These are phyloP conservation scores for Samia ricini DNA, from an alignment of 1,140 invertebrate species.

Conservation along the genomic window DNA sequence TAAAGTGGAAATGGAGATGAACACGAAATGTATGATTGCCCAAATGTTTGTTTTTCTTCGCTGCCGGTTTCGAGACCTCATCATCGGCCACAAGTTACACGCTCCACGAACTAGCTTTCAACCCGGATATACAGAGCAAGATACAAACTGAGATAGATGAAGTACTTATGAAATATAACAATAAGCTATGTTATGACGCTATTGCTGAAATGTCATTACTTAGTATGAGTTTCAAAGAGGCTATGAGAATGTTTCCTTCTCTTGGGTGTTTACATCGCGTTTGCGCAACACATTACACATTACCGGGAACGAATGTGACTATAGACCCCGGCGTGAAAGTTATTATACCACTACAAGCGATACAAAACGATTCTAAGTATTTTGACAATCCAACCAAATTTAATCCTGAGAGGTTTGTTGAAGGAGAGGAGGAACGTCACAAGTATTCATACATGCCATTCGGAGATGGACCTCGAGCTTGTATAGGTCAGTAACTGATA, in stretches of 20 bases:
- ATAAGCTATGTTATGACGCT: constrained; percentile 78
- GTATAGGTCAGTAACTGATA: constrained; percentile 81
- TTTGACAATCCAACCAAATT: constrained; percentile 79
- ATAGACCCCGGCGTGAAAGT: constrained; percentile 74
- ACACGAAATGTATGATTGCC: constrained; percentile 53
- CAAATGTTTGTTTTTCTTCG: constrained; percentile 78
- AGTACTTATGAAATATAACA: constrained; percentile 67
- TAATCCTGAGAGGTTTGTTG: constrained; percentile 79
- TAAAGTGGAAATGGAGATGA: constrained; percentile 39
- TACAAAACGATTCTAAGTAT: constrained; percentile 78
- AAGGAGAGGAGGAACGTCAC: constrained; percentile 62
- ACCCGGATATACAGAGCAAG: constrained; percentile 72
- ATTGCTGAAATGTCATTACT: constrained; percentile 79
- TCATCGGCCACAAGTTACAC: constrained; percentile 69
- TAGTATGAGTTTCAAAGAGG: constrained; percentile 36
- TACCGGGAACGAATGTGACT: constrained; percentile 55
- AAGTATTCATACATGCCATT: constrained; percentile 81
- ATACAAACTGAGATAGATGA: constrained; percentile 68
- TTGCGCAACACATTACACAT: constrained; percentile 54
- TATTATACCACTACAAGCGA: constrained; percentile 74
- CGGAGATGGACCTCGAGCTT: constrained; percentile 83
- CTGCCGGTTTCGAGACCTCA: constrained; percentile 77
- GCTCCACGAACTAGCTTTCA: constrained; percentile 69
- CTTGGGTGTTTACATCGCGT: constrained; percentile 54
- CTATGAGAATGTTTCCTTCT: constrained; percentile 71